Base-by-base conservation (phyloP, 1,140 invertebrate species). In the Dufourea novaeangliae region DNA sequence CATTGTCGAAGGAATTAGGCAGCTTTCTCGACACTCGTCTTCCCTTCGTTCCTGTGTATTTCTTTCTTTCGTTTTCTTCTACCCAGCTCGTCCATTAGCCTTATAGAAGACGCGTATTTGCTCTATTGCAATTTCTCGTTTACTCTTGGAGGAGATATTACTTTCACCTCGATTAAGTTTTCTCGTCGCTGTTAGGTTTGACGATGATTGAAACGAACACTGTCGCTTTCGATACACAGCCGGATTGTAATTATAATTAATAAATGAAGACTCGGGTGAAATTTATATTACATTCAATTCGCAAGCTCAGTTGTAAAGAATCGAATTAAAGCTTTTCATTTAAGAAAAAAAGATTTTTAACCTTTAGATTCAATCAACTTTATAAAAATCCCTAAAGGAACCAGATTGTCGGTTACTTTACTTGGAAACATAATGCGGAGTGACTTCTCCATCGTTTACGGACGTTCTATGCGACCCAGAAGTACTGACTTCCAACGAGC, bases 1-100 rank as follows among this genome's bases (percentile, higher is more conserved):
- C 37, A 41, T 74, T 44, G 62, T 57, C 62, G 10, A 67, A 54
- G 50, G 63, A 64, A 74, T 67, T 74, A 75, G 72, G n/a, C 61
- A 27, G 50, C 32, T 67, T 62, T 54, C 37, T 11, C 14, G n/a
- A 10, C 52, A 25, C 54, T 57, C 37, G 2, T 39, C 2, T 4
- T 11, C 20, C 12, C 27, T 20, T n/a, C 1, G 14, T 7, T 50
- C 29, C 5, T n/a, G n/a, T n/a, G n/a, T n/a, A 5, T 0, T 12
- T 34, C 29, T 59, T 25, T 25, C 17, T 1, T 8, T 22, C 22
- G 8, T 6, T 25, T 8, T 52, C 34, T 12, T 44, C 17, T 10
- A 10, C 2, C 32, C 6, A 11, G 20, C 57, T 37, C 20, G 57
- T 34, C 34, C 59, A 62, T 62, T 62, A 62, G 59, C 34, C n/a